Percentiles rank a stretch among this genome's conserved stretches.
These are phyloP conservation scores for Augochlorella aurata DNA, from an alignment of 2,888 invertebrate genomes.

Conservation along the genomic window DNA sequence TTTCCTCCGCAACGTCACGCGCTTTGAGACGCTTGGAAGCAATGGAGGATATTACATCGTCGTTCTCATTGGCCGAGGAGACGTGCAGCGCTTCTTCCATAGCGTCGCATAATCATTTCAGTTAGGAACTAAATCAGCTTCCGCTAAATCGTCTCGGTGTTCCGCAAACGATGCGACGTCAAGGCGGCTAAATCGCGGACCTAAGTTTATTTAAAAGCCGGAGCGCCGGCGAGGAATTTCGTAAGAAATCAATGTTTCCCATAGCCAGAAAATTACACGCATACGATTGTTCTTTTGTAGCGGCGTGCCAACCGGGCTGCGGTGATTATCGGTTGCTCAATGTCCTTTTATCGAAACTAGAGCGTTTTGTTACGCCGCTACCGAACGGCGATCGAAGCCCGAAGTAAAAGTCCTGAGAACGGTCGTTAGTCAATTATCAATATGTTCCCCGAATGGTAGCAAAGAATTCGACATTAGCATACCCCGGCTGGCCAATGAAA, in stretches of 20 bases:
- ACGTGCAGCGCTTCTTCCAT: neutral
- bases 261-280: constrained; percentile 42
- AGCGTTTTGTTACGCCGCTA: constrained; percentile 59
- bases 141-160: neutral
- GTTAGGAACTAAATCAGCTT: neutral
- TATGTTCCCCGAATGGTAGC: constrained; percentile 41
- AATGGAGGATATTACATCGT: neutral
- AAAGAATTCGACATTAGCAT: constrained; percentile 28
- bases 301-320: constrained; percentile 55
- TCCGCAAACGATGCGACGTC: neutral
- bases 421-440: constrained; percentile 45
- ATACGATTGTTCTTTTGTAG: constrained; percentile 55
- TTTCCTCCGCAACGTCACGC: neutral
- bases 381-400: constrained; percentile 45
- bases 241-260: neutral
- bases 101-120: neutral
- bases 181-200: neutral
- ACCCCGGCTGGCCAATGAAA: neutral
- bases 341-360: constrained; percentile 70
- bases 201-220: neutral
- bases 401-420: constrained; percentile 57
- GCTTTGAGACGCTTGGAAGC: neutral
- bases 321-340: constrained; percentile 72
- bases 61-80: neutral
- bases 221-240: neutral